phyloP scores from a whole-genome alignment of 1,140 invertebrate genomes.

The Galendromus occidentalis region DNA sequence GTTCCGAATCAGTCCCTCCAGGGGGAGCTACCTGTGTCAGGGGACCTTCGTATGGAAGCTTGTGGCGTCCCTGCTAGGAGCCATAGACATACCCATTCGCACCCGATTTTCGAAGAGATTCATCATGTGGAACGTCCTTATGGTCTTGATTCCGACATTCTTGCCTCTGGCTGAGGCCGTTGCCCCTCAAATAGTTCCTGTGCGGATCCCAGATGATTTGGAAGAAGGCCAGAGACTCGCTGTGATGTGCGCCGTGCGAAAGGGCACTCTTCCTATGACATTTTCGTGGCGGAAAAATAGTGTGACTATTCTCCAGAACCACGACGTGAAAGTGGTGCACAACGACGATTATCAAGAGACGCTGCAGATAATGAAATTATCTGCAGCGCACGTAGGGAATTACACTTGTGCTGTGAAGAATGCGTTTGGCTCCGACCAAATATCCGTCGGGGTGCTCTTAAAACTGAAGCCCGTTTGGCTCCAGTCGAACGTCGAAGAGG shows the following conservation, averaged over 20 bases:
- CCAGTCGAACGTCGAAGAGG: not conserved
- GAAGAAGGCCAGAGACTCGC: constrained; percentile 14
- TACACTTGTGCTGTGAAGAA: constrained; percentile 39
- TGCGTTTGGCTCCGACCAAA: constrained; percentile 37
- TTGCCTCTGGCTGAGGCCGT: no score
- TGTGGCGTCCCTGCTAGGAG: no score
- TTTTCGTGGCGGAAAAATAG: not conserved
- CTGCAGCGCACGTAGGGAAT: constrained; percentile 21
- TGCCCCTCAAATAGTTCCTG: not conserved
- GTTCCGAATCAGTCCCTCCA: not conserved
- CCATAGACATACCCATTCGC: no score
- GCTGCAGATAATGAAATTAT: constrained; percentile 15
- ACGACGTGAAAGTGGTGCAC: constrained; percentile 6
- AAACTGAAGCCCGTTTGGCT: constrained; percentile 36
- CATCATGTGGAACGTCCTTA: no score
- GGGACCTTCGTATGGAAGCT: no score
- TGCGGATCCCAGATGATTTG: not conserved
- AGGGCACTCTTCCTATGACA: not conserved
- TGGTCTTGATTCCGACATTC: no score
- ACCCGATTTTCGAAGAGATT: no score
- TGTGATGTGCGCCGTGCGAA: constrained; percentile 9
- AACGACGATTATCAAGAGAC: constrained; percentile 20
- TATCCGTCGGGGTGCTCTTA: constrained; percentile 42
- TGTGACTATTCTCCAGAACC: not conserved
- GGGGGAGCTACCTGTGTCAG: not conserved